Evolutionary conservation across 2,888 invertebrate species (phyloP).

Genomic region (Thelaira solivaga): DNA sequence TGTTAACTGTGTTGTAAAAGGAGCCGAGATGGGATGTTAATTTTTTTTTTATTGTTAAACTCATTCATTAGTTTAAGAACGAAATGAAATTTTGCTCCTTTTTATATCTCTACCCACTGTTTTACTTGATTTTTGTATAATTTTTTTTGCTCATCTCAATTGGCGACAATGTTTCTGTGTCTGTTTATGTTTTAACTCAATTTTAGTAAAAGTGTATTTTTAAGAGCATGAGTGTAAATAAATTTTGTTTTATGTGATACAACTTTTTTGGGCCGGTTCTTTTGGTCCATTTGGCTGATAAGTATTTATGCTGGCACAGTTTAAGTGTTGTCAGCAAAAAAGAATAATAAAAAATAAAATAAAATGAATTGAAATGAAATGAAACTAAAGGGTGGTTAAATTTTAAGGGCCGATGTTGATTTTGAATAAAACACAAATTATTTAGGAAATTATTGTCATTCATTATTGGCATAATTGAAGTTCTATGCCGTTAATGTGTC

Average conservation of each 20-base stretch:
- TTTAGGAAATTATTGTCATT: no score
- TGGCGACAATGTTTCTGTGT: slow-evolving; percentile 45
- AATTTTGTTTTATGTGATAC: not conserved
- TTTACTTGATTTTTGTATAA: not conserved
- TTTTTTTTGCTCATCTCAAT: not conserved
- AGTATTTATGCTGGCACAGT: slow-evolving; percentile 7
- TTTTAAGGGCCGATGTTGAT: no score
- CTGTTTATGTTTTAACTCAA: not conserved
- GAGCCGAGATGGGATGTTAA: no score
- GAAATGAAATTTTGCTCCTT: slow-evolving; percentile 33
- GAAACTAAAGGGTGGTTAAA: not conserved
- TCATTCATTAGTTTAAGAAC: no score
- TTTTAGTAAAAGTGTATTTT: not conserved
- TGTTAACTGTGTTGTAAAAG: slow-evolving; percentile 14
- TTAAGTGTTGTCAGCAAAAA: slow-evolving; percentile 29
- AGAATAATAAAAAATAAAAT: not conserved
- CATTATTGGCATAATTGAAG: no score
- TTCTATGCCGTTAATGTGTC: no score
- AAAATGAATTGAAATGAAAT: not conserved
- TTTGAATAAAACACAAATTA: no score
- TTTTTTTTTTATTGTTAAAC: slow-evolving; percentile 38
- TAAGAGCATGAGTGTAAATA: not conserved
- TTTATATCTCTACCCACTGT: not conserved
- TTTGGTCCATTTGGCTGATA: not conserved
- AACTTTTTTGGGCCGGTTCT: not conserved